Evolutionary conservation across 2,797 vertebrate species (phyloP).

Genomic region (Limosa lapponica): DNA sequence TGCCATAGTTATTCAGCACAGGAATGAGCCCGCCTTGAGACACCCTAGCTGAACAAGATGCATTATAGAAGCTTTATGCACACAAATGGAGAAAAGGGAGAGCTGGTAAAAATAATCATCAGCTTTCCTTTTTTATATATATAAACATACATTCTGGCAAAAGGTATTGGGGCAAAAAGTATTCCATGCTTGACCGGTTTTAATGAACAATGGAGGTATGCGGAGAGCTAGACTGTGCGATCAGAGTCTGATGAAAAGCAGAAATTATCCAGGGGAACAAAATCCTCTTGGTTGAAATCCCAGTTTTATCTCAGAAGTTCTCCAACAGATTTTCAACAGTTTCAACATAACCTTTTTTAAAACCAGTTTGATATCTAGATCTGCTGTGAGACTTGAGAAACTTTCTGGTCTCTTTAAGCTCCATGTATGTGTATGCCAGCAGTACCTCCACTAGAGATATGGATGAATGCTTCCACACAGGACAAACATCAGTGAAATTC

Average conservation of each 20-base stretch:
- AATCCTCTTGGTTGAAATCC: conserved; percentile 9
- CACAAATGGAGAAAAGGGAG: neutral
- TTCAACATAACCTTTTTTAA: neutral
- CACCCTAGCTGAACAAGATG: neutral
- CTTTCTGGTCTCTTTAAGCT: neutral
- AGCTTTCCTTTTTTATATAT: neutral
- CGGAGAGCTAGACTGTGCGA: neutral
- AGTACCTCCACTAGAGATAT: neutral
- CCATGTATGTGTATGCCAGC: neutral
- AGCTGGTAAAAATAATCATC: neutral
- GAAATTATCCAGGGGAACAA: conserved; percentile 5
- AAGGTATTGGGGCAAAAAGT: neutral
- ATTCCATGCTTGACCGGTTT: neutral
- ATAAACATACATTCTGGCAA: neutral
- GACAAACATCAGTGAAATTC: neutral
- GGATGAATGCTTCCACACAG: neutral
- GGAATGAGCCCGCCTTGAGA: neutral
- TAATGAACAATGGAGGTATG: neutral
- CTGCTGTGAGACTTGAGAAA: neutral
- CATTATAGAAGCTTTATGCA: neutral
- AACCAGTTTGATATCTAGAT: neutral
- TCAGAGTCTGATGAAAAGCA: conserved; percentile 38
- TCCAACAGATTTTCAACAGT: conserved; percentile 5
- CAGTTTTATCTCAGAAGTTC: neutral
- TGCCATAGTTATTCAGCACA: neutral